Conservation (phyloP, 1,140 invertebrate genomes). For the Microplitis mediator region DNA sequence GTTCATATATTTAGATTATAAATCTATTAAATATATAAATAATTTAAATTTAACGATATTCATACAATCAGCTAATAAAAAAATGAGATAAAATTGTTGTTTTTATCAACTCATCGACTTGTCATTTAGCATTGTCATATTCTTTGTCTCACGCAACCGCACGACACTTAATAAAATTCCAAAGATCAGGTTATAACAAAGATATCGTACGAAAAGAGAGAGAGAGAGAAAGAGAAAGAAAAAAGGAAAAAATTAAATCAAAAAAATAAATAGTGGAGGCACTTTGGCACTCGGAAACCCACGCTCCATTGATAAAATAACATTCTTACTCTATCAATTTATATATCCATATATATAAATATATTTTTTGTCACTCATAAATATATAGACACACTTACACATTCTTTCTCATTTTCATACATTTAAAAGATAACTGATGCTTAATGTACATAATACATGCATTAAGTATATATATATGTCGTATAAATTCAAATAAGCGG, state of each 20-base stretch:
- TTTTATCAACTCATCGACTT: too few relatives aligned
- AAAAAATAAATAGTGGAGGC: not conserved
- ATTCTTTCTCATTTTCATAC: not conserved
- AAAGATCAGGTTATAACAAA: constrained; percentile 14
- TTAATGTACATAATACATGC: constrained; percentile 1
- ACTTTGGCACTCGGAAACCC: constrained; percentile 18
- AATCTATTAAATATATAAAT: too few relatives aligned
- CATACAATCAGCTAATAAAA: too few relatives aligned
- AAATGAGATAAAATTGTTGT: too few relatives aligned
- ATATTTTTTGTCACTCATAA: not conserved
- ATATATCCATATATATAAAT: too few relatives aligned
- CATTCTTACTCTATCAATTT: constrained; percentile 25
- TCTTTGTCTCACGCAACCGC: too few relatives aligned
- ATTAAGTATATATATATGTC: not conserved
- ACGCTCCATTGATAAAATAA: constrained; percentile 25
- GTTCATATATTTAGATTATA: too few relatives aligned
- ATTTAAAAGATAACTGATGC: not conserved
- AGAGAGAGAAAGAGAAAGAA: constrained; percentile 1
- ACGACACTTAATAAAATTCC: constrained; percentile 3
- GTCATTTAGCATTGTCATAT: too few relatives aligned
- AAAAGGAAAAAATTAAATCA: not conserved
- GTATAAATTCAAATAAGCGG: not conserved
- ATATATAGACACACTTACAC: not conserved
- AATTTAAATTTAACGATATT: too few relatives aligned
- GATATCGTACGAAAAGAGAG: constrained; percentile 1